Percentiles rank a stretch among this genome's conserved stretches.
Evolutionary conservation across 1,140 invertebrate genomes (phyloP).

Genomic region (Drosophila pruinosa): DNA sequence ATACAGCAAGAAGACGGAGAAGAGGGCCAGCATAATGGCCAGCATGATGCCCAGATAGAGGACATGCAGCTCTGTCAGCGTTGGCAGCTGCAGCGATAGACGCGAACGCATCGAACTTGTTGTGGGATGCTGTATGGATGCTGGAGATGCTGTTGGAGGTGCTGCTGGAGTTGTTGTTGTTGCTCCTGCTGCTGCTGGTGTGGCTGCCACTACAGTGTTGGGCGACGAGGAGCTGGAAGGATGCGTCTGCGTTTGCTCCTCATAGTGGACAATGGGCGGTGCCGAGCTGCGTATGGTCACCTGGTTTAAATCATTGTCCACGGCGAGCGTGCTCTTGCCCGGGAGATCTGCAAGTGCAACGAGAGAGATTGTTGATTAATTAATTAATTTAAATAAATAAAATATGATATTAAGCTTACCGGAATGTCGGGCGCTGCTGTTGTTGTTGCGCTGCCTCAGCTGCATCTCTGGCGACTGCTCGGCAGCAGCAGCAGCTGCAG

Average conservation of each 20-base stretch:
- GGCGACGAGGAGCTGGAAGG: constrained; percentile 54
- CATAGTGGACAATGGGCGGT: constrained; percentile 45
- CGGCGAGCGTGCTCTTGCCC: neutral
- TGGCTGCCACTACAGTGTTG: constrained; percentile 33
- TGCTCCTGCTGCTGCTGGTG: neutral
- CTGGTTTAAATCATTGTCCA: neutral
- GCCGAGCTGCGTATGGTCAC: constrained; percentile 38
- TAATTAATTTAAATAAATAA: neutral
- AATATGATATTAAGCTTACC: constrained; percentile 14
- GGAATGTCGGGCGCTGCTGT: constrained; percentile 47
- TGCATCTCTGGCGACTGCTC: constrained; percentile 18
- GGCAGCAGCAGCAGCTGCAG: neutral
- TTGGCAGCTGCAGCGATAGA: constrained; percentile 36
- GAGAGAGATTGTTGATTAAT: neutral
- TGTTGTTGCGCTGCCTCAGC: constrained; percentile 25
- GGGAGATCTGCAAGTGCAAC: constrained; percentile 19
- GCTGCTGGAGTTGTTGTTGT: neutral
- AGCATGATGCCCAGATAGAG: constrained; percentile 68
- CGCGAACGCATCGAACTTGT: constrained; percentile 10
- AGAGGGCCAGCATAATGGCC: constrained; percentile 61
- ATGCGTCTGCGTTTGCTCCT: constrained; percentile 27
- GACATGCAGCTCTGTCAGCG: constrained; percentile 55
- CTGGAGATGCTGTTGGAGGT: neutral
- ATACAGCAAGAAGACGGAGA: constrained; percentile 72
- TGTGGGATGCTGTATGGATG: constrained; percentile 1